Evolutionary conservation across 2,888 invertebrate genomes (phyloP).

Genomic region (Blastobasis adustella): DNA sequence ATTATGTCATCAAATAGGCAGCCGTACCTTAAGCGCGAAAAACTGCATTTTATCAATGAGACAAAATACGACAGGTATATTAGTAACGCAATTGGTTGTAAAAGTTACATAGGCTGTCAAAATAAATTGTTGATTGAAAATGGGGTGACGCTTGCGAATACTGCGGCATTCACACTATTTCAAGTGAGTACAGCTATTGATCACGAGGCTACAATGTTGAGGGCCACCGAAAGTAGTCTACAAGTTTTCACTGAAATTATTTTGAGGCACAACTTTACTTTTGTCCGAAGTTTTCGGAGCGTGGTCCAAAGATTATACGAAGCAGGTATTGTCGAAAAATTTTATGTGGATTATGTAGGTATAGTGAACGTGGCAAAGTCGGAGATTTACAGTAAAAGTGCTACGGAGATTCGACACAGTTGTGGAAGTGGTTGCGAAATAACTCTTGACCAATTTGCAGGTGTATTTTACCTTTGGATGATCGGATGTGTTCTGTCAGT

Average conservation of each 20-base stretch:
- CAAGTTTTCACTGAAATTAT: slow-evolving; percentile 51
- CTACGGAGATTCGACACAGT: slow-evolving; percentile 40
- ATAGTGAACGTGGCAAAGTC: slow-evolving; percentile 35
- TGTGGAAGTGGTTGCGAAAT: slow-evolving; percentile 49
- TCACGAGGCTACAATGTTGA: slow-evolving; percentile 43
- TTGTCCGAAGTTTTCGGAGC: slow-evolving; percentile 28
- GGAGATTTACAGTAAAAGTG: slow-evolving; percentile 30
- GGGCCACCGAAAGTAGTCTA: slow-evolving; percentile 34
- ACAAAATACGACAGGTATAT: slow-evolving; percentile 32
- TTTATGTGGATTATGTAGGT: slow-evolving; percentile 46
- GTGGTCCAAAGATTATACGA: slow-evolving; percentile 37
- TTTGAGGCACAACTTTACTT: slow-evolving; percentile 31
- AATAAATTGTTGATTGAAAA: slow-evolving; percentile 25
- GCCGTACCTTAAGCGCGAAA: slow-evolving; percentile 25
- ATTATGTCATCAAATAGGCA: slow-evolving; percentile 35
- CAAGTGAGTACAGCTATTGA: slow-evolving; percentile 41
- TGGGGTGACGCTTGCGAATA: slow-evolving; percentile 38
- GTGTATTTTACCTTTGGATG: slow-evolving; percentile 42
- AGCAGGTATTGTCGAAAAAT: slow-evolving; percentile 42
- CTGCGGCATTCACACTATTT: slow-evolving; percentile 30
- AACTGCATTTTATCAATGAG: slow-evolving; percentile 40
- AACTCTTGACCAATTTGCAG: slow-evolving; percentile 35
- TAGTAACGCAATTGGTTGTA: slow-evolving; percentile 34
- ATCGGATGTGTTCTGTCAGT: slow-evolving; percentile 37
- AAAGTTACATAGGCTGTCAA: slow-evolving; percentile 32